Evolutionary conservation across 2,113 vertebrate species (phyloP), one percentile per base, ranked within the genome.

Genomic region (Parus major): DNA sequence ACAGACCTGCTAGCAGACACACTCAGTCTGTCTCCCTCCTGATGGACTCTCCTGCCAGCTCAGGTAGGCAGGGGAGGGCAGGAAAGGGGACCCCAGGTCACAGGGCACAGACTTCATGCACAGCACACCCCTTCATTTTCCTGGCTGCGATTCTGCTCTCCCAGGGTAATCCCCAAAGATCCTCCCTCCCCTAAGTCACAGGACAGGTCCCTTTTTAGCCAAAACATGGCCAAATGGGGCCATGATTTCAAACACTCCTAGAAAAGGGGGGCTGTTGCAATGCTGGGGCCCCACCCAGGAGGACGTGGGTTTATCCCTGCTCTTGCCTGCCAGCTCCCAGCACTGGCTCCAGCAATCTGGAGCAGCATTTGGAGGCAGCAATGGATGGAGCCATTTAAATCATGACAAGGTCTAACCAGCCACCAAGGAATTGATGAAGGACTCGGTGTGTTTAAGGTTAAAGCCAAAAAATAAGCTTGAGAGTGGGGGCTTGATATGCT

Each of bases 401-500:
- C 35, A 9, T 0, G 2, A 5, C n/a, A 41, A 69, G 60, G 25
- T 78, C 42, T 60, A 53, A 65, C 9, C 35, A 70, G 55, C 20
- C 35, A n/a, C 55, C 33, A 11, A 73, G 56, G 27, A 56, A 4
- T 50, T 39, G 24, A 23, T 0, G 0, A 53, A 46, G 28, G 46
- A 53, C 20, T 61, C 0, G 1, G 3, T 24, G 12, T 35, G 7
- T 20, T 71, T 41, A 39, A 76, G 44, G 33, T 29, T 57, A 64
- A 88, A 64, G 23, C 13, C 0, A 25, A 20, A 49, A 81, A 55
- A 15, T 15, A n/a, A 77, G 33, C 15, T 7, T 16, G 8, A 18
- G 3, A 4, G 14, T 12, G 2, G 9, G 3, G 7, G 5, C 1
- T 4, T 12, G 42, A 7, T 20, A 7, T 3, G 1, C 35, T 7